Base-by-base conservation (phyloP, 1,140 invertebrate species). In the Teleogryllus occipitalis region DNA sequence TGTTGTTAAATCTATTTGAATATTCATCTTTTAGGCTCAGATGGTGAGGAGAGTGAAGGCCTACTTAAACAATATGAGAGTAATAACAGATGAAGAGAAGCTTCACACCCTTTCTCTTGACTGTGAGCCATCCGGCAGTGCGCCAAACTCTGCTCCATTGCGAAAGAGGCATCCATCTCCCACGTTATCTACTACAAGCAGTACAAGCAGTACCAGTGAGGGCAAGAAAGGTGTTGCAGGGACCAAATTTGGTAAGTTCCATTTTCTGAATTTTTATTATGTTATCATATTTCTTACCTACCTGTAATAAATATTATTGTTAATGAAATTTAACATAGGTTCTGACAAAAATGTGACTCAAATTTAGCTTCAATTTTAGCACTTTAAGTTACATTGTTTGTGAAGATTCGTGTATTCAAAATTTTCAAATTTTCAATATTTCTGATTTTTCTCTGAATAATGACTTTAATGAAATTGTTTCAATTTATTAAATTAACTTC, bases 11-110 rank as follows among this genome's bases (percentile, higher is more conserved):
- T 39, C 27, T 39, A 39, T 39, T 39, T 39, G 27, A 39, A 39
- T 39, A 39, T 39, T 65, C 10, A 65, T 14, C 10, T 14, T 8
- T 75, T 82, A 90, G 90, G 96, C 97, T 46, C 96, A 99, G 87
- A 99, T 99, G 97, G 96, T 97, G 21, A 89, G 97, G 8, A 88
- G 97, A 75, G 97, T 99, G 0, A 98, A 98, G 86, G 95, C 97
- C 0, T 99, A 99, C 87, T 87, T 99, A 48, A 93, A 93, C 74
- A 95, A 97, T 83, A 92, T 99, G 88, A 94, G 96, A 84, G 95
- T 97, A 2, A 93, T 95, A 80, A 95, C 92, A 14, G 96, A 98
- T 85, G 98, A 99, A 86, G 94, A 96, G 81, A 90, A 93, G 81
- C 87, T 99, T 76, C 95, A 97, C 82, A 91, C 92, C 75, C 88